Evolutionary conservation across 2,113 vertebrate species (phyloP).

Genomic region (Centropristis striata): DNA sequence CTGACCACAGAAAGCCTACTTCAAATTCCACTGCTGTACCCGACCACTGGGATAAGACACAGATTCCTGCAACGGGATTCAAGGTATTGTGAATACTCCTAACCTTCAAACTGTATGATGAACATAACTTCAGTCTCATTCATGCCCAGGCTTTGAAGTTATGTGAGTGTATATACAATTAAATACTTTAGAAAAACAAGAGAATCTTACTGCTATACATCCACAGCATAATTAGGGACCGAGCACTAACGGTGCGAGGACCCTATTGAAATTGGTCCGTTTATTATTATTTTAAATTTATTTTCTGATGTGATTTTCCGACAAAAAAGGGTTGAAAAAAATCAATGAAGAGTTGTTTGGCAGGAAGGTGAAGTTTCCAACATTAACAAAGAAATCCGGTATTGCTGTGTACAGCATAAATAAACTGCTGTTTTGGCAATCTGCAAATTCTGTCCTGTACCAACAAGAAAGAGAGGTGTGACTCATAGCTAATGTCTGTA

Average conservation of each 20-base stretch:
- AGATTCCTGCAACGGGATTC: constrained; percentile 72
- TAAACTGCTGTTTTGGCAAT: neutral
- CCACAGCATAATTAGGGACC: no score
- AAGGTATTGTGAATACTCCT: constrained; percentile 64
- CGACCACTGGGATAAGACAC: constrained; percentile 79
- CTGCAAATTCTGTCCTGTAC: neutral
- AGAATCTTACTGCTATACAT: neutral
- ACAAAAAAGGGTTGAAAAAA: neutral
- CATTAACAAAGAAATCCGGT: neutral
- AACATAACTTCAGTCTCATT: neutral
- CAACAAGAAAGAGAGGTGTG: no score
- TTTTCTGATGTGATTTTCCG: neutral
- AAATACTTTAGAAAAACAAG: neutral
- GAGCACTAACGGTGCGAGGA: no score
- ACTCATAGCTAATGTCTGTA: no score
- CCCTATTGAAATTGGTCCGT: no score
- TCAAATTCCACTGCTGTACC: constrained; percentile 58
- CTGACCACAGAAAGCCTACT: constrained; percentile 13
- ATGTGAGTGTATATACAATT: neutral
- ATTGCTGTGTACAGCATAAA: neutral
- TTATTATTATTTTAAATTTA: no score
- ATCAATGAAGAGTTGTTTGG: neutral
- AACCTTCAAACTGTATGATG: neutral
- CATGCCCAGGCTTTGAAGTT: no score
- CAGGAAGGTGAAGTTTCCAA: no score